phyloP scores from a whole-genome alignment of 2,797 vertebrate species.

The Pterois miles region DNA sequence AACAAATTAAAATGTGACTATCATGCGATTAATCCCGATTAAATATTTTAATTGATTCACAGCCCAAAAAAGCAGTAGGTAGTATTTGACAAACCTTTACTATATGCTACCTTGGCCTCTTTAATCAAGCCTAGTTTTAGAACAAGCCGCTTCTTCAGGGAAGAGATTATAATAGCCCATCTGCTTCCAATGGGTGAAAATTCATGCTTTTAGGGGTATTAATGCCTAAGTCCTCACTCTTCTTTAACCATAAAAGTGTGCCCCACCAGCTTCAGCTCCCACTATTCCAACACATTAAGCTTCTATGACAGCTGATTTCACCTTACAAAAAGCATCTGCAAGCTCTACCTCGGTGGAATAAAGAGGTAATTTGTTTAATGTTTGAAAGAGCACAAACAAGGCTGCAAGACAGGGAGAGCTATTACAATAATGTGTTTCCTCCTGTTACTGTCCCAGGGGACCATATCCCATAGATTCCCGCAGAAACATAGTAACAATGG shows the following conservation, averaged over 20 bases:
- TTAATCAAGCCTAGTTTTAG: neutral
- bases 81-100: neutral
- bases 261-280: neutral
- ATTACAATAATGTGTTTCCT: constrained; percentile 71
- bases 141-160: neutral
- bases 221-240: neutral
- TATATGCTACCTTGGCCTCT: neutral
- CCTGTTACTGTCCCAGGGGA: constrained; percentile 49
- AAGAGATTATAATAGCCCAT: neutral
- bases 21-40: too few species aligned
- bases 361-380: constrained; percentile 72
- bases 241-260: neutral
- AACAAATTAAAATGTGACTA: too few species aligned
- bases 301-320: constrained; percentile 26
- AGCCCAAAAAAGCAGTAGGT: too few species aligned
- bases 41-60: too few species aligned
- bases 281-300: constrained; percentile 12
- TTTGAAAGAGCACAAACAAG: constrained; percentile 37
- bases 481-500: neutral
- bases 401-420: constrained; percentile 44
- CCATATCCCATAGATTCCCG: neutral
- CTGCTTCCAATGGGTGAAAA: neutral
- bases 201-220: neutral
- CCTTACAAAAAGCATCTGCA: constrained; percentile 47
- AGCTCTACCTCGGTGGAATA: constrained; percentile 43